These are phyloP conservation scores for Protomyctophum bolini DNA, from an alignment of 2,113 vertebrate species.

Conservation along the genomic window DNA sequence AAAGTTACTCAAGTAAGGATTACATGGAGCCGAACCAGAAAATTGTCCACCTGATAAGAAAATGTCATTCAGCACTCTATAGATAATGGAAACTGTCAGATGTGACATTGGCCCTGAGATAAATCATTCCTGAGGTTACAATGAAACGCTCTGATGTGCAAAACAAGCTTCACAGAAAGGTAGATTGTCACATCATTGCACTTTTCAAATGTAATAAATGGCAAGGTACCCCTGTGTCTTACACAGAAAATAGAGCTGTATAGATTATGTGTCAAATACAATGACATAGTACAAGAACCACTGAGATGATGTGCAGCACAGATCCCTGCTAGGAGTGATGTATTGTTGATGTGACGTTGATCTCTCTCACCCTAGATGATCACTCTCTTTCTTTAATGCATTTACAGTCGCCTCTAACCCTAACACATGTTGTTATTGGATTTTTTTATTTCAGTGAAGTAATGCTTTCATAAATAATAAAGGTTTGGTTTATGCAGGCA, in stretches of 20 bases:
- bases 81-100: constrained; percentile 52
- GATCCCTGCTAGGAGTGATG: background rate
- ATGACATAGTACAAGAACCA: constrained; percentile 12
- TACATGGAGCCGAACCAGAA: constrained; percentile 28
- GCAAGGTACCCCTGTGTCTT: constrained; percentile 10
- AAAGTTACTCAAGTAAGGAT: constrained; percentile 23
- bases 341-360: background rate
- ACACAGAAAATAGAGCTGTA: background rate
- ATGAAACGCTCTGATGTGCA: constrained; percentile 15
- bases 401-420: constrained; percentile 12
- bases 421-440: background rate
- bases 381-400: background rate
- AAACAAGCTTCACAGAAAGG: constrained; percentile 18
- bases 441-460: too few relatives aligned
- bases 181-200: constrained; percentile 13
- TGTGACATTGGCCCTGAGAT: constrained; percentile 18
- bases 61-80: constrained; percentile 23
- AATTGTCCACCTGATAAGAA: constrained; percentile 46
- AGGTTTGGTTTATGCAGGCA: too few relatives aligned
- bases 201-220: constrained; percentile 33
- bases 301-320: constrained; percentile 2
- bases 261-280: constrained; percentile 42
- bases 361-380: constrained; percentile 18
- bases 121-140: constrained; percentile 28
- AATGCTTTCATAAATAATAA: too few relatives aligned